Conservation (phyloP, 2,113 vertebrate species). For the Gulo gulo region DNA sequence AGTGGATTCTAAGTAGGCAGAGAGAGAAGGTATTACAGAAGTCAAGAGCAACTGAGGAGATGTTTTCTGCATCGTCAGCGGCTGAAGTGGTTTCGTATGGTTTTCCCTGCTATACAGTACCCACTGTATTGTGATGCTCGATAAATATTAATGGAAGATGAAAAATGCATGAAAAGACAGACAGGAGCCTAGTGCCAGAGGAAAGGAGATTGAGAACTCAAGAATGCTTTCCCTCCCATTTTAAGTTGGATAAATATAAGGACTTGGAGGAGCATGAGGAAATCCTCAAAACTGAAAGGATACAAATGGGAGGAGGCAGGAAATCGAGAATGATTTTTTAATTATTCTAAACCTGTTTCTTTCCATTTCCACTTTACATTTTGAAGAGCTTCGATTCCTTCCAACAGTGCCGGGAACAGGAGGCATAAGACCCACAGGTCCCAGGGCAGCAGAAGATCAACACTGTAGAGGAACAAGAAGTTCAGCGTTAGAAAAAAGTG, state of each 20-base stretch:
- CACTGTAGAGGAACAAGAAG: not conserved
- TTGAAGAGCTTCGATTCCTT: not conserved
- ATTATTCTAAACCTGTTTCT: conserved; percentile 10
- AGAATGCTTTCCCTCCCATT: not conserved
- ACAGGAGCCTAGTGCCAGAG: not conserved
- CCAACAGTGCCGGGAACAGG: not conserved
- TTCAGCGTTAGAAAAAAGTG: not conserved
- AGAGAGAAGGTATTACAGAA: not conserved
- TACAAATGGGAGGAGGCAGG: not conserved
- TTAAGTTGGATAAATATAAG: not conserved
- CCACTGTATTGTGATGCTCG: not conserved
- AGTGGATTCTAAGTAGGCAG: not conserved
- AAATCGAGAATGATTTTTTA: not conserved
- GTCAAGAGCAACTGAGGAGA: not conserved
- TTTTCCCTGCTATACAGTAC: not conserved
- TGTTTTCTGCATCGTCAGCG: conserved; percentile 33
- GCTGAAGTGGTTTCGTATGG: conserved; percentile 22
- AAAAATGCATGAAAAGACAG: conserved; percentile 53
- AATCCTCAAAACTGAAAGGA: not conserved
- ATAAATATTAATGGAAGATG: conserved; percentile 61
- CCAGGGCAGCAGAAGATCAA: not conserved
- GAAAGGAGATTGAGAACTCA: not conserved
- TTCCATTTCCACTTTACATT: not conserved
- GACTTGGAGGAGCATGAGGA: not conserved
- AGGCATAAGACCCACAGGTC: not conserved